Percentiles rank a stretch among this genome's conserved stretches.
These are phyloP conservation scores for Mythimna pallens DNA, from an alignment of 2,888 invertebrate species.

Conservation along the genomic window DNA sequence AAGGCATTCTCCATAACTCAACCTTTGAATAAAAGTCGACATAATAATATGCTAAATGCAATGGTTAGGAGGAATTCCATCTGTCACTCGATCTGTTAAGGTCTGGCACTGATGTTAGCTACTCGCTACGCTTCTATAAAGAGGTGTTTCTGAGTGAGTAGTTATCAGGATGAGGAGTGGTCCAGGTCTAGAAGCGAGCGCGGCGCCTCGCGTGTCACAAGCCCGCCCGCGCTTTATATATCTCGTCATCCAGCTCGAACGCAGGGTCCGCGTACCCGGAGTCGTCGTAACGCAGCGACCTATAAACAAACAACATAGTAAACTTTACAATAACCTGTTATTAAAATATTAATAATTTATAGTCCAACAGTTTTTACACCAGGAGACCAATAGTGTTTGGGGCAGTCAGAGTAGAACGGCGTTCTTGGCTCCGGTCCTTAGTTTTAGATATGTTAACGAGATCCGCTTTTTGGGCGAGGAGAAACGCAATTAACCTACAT, in stretches of 20 bases:
- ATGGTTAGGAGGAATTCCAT: not conserved
- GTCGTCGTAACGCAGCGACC: conserved; percentile 93
- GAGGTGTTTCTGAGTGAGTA: not conserved
- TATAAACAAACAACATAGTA: conserved; percentile 65
- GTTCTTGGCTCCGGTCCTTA: no score
- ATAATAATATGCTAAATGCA: not conserved
- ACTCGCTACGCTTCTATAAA: not conserved
- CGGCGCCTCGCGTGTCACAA: conserved; percentile 90
- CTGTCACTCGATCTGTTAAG: not conserved
- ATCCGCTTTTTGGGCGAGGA: not conserved
- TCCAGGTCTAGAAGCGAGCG: conserved; percentile 81
- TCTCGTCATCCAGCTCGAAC: conserved; percentile 93
- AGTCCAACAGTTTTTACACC: no score
- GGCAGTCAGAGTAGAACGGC: not conserved
- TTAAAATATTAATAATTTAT: no score
- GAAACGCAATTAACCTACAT: not conserved
- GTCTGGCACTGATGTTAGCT: not conserved
- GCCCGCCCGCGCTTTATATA: conserved; percentile 91
- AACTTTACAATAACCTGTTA: not conserved
- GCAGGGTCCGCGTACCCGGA: conserved; percentile 93
- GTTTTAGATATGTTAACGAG: no score
- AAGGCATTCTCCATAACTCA: not conserved
- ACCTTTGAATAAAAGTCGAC: not conserved
- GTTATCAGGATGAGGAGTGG: conserved; percentile 8
- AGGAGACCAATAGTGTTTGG: no score